Percentiles rank a stretch among this genome's conserved stretches.
These are phyloP conservation scores for Danionella dracula DNA, from an alignment of 2,797 vertebrate genomes.

Conservation along the genomic window DNA sequence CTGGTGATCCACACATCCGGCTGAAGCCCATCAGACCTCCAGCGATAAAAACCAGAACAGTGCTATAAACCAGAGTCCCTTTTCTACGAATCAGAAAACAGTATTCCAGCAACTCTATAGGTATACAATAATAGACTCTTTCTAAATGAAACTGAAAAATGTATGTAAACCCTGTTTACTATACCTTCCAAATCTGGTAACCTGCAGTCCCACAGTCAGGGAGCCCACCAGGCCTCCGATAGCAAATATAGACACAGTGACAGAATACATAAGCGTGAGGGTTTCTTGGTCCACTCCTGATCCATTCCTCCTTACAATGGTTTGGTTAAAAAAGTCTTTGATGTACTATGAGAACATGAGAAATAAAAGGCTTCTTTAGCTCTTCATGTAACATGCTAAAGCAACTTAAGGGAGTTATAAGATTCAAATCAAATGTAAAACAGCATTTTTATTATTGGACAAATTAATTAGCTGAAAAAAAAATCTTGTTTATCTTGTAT, in stretches of 20 bases:
- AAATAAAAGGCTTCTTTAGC: neutral
- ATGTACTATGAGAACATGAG: constrained; percentile 68
- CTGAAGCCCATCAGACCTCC: constrained; percentile 80
- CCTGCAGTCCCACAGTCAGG: constrained; percentile 73
- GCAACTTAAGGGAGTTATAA: too few relatives aligned
- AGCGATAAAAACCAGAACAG: constrained; percentile 76
- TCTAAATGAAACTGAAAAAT: too few relatives aligned
- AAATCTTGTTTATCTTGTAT: too few relatives aligned
- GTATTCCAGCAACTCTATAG: too few relatives aligned
- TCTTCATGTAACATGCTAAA: too few relatives aligned
- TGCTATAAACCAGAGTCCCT: constrained; percentile 72
- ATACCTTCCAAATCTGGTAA: constrained; percentile 80
- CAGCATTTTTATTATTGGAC: too few relatives aligned
- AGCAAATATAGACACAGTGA: constrained; percentile 84
- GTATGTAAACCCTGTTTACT: neutral
- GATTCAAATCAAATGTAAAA: too few relatives aligned
- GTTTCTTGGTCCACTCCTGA: constrained; percentile 49
- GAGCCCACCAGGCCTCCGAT: constrained; percentile 80
- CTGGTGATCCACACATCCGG: constrained; percentile 62
- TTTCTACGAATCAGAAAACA: constrained; percentile 63
- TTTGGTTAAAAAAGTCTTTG: constrained; percentile 85
- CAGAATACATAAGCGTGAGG: constrained; percentile 77
- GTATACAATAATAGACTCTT: too few relatives aligned
- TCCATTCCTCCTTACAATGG: constrained; percentile 60
- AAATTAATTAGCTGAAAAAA: too few relatives aligned